phyloP scores from a whole-genome alignment of 2,113 vertebrate species.

The Rhegmatorhina hoffmannsi region DNA sequence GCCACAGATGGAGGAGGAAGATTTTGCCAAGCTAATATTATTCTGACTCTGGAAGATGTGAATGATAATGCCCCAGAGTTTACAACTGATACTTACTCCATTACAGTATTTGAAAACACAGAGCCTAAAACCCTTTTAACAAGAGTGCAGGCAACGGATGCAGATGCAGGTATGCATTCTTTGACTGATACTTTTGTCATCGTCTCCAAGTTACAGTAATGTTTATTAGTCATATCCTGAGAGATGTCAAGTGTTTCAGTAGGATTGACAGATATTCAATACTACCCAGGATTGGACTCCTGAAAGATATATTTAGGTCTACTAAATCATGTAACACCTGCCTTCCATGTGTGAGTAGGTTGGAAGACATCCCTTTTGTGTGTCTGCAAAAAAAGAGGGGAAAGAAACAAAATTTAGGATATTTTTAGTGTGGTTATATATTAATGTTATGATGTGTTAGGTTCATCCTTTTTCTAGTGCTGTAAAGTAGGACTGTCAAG shows the following conservation, averaged over 20 bases:
- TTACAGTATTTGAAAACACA: conserved; percentile 96
- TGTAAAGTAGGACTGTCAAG: background rate
- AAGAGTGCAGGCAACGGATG: conserved; percentile 88
- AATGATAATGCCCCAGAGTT: conserved; percentile 94
- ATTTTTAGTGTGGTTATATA: background rate
- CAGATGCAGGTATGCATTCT: conserved; percentile 81
- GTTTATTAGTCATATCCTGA: background rate
- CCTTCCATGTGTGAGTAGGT: background rate
- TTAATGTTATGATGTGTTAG: background rate
- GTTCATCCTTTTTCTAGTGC: background rate
- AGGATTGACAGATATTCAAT: background rate
- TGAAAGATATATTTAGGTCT: background rate
- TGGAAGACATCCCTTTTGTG: background rate
- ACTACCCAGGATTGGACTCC: background rate
- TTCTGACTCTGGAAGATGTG: conserved; percentile 87
- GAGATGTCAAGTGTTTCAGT: background rate
- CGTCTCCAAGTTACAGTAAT: background rate
- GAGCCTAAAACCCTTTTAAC: conserved; percentile 87
- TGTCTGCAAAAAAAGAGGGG: background rate
- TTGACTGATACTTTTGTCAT: background rate
- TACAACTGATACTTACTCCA: conserved; percentile 82
- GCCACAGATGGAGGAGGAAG: conserved; percentile 91
- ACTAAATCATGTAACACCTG: background rate
- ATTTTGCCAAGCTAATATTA: conserved; percentile 85
- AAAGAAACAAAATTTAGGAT: background rate